Percentiles rank a stretch among this genome's conserved stretches.
Evolutionary conservation across 2,113 vertebrate species (phyloP).

Genomic region (Oncorhynchus masou): DNA sequence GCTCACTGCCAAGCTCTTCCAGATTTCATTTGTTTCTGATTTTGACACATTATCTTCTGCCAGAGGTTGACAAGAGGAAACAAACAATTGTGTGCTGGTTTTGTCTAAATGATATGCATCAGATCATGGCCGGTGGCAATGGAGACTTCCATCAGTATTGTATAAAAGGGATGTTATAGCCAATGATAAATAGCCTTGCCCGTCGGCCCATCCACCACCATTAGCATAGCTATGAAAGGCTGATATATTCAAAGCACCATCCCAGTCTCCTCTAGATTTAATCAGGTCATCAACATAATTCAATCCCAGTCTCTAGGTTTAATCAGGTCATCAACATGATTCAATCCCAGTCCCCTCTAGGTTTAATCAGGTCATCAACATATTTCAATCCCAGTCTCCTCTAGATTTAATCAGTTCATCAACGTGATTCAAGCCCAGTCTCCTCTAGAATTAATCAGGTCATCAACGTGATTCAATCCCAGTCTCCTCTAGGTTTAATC

Average conservation of each 20-base stretch:
- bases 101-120: not conserved
- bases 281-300: too few relatives aligned
- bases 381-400: too few relatives aligned
- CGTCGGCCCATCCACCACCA: conserved; percentile 41
- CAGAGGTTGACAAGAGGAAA: not conserved
- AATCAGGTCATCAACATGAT: too few relatives aligned
- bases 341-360: too few relatives aligned
- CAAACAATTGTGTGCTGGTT: not conserved
- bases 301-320: too few relatives aligned
- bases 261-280: conserved; percentile 46
- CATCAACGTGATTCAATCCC: too few relatives aligned
- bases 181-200: not conserved
- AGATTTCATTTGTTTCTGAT: not conserved
- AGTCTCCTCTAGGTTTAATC: too few relatives aligned
- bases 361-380: too few relatives aligned
- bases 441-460: too few relatives aligned
- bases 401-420: conserved; percentile 69
- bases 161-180: not conserved
- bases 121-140: not conserved
- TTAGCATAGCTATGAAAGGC: conserved; percentile 46
- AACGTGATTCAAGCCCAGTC: conserved; percentile 48
- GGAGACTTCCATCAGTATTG: not conserved
- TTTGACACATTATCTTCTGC: not conserved
- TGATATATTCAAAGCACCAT: conserved; percentile 68
- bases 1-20: not conserved